Percentiles rank a stretch among this genome's conserved stretches.
Evolutionary conservation across 2,888 invertebrate genomes (phyloP).

Genomic region (Bombylius major): DNA sequence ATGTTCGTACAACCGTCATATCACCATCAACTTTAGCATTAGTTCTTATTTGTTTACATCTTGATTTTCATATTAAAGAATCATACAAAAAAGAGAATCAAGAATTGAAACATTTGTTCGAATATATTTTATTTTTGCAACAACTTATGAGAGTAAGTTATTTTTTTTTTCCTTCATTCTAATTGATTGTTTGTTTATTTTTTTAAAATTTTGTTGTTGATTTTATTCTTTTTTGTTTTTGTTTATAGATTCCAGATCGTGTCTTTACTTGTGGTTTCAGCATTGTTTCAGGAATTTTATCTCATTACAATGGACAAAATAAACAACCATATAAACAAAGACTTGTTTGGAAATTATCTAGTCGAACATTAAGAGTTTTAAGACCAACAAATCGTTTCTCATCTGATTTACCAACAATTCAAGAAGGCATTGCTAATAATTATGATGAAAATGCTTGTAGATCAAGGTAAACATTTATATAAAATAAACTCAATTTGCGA

Average conservation of each 20-base stretch:
- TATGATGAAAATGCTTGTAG: slow-evolving; percentile 30
- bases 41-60: slow-evolving; percentile 59
- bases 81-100: slow-evolving; percentile 36
- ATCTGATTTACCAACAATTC: slow-evolving; percentile 59
- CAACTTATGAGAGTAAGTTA: slow-evolving; percentile 53
- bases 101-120: slow-evolving; percentile 49
- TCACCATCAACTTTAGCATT: slow-evolving; percentile 65
- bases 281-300: slow-evolving; percentile 49
- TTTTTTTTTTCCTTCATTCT: background rate
- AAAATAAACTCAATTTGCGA: background rate
- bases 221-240: slow-evolving; percentile 8
- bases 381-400: slow-evolving; percentile 63
- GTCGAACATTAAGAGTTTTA: slow-evolving; percentile 53
- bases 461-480: slow-evolving; percentile 26
- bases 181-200: background rate
- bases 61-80: slow-evolving; percentile 43
- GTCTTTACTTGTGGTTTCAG: slow-evolving; percentile 49
- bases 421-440: slow-evolving; percentile 44
- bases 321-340: slow-evolving; percentile 57
- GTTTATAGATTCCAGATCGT: slow-evolving; percentile 50
- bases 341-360: slow-evolving; percentile 64
- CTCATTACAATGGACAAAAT: slow-evolving; percentile 59
- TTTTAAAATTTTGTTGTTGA: no score
- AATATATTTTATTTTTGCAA: slow-evolving; percentile 59
- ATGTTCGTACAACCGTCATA: slow-evolving; percentile 60